Evolutionary conservation across 2,113 vertebrate genomes (phyloP).

Genomic region (Equus przewalskii): DNA sequence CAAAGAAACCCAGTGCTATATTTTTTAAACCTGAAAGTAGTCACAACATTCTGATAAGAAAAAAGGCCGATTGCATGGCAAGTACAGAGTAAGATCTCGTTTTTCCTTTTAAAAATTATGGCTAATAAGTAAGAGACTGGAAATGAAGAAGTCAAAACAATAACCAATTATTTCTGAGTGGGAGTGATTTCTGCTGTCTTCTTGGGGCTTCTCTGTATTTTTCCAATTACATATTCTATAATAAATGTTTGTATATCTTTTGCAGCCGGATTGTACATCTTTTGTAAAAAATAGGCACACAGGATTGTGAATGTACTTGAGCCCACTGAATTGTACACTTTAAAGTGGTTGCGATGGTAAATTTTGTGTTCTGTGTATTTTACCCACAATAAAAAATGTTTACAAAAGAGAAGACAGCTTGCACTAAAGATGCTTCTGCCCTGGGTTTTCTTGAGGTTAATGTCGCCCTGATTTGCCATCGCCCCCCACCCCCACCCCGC

Average conservation of each 20-base stretch:
- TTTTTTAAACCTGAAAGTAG: background rate
- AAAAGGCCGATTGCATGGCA: background rate
- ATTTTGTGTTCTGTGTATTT: background rate
- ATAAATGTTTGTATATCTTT: background rate
- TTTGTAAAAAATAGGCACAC: background rate
- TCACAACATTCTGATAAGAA: background rate
- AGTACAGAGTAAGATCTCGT: background rate
- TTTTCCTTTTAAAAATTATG: conserved; percentile 39
- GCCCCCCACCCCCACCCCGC: accelerated
- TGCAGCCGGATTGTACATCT: background rate
- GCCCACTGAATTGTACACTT: background rate
- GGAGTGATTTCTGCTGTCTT: background rate
- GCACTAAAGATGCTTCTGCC: background rate
- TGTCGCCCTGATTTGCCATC: background rate
- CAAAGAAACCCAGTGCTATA: background rate
- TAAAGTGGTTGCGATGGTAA: background rate
- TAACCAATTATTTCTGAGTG: background rate
- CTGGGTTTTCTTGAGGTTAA: background rate
- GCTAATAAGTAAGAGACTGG: background rate
- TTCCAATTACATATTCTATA: background rate
- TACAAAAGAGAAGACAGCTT: background rate
- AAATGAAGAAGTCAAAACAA: conserved; percentile 36
- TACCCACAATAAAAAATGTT: background rate
- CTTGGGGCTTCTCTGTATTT: background rate
- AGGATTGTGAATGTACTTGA: background rate